Evolutionary conservation across 30 jellyfish, hydroid and myxozoan species (phyloP).

Genomic region (Cassiopea andromeda): DNA sequence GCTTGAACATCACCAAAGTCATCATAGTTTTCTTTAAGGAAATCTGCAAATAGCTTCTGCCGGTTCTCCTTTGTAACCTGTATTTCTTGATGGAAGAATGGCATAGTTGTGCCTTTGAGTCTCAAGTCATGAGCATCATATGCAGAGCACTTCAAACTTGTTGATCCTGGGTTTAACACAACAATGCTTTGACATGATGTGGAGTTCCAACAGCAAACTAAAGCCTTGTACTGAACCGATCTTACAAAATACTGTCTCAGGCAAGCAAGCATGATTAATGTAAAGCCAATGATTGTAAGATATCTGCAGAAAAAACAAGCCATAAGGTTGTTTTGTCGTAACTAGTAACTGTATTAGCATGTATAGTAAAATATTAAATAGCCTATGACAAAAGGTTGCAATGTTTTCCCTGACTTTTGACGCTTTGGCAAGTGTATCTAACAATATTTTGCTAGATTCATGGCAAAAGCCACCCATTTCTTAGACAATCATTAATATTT

Average conservation of each 20-base stretch:
- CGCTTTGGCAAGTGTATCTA: too few species aligned
- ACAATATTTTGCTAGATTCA: too few species aligned
- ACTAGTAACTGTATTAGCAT: not conserved
- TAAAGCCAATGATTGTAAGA: not conserved
- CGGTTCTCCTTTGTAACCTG: constrained; percentile 21
- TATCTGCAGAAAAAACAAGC: not conserved
- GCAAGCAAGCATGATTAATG: not conserved
- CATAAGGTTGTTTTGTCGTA: not conserved
- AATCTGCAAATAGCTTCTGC: constrained; percentile 41
- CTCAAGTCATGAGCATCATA: constrained; percentile 48
- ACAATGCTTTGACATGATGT: constrained; percentile 57
- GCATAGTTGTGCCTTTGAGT: constrained; percentile 27
- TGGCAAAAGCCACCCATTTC: too few species aligned
- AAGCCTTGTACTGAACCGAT: not conserved
- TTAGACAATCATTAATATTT: too few species aligned
- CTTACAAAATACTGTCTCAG: not conserved
- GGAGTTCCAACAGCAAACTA: not conserved
- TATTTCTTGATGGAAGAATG: constrained; percentile 43
- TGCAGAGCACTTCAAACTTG: constrained; percentile 76
- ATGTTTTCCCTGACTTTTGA: too few species aligned
- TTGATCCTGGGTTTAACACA: constrained; percentile 83
- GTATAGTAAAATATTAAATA: not conserved
- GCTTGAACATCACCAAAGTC: constrained; percentile 61
- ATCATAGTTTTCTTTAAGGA: constrained; percentile 11
- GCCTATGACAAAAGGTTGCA: too few species aligned